A percentile compares a stretch with the other conserved stretches of the same genome.
Conservation (phyloP, 1,140 invertebrate genomes). For the Drosophila lini region DNA sequence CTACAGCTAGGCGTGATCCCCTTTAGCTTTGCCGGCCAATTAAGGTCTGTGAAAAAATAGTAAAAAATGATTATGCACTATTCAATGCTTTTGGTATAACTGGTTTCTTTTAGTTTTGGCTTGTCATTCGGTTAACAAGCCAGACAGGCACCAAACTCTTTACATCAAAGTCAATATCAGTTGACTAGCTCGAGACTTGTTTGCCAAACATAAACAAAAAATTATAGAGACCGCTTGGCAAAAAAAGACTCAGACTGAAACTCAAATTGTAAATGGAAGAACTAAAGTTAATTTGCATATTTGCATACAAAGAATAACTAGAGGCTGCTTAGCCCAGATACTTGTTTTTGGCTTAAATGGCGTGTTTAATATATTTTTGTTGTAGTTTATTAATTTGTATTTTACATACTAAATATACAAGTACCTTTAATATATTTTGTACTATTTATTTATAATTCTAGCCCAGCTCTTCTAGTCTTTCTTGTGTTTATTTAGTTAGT, state of each 20-base stretch:
- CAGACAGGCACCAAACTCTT: conserved; percentile 29
- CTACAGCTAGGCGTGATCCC: conserved; percentile 17
- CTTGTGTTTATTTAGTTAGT: conserved; percentile 33
- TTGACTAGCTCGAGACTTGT: conserved; percentile 41
- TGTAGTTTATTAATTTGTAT: too few species aligned
- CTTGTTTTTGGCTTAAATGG: not conserved
- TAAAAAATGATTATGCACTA: conserved; percentile 36
- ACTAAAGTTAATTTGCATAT: conserved; percentile 30
- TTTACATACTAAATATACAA: not conserved
- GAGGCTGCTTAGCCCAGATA: conserved; percentile 23
- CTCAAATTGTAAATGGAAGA: conserved; percentile 18
- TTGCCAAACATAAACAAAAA: conserved; percentile 46
- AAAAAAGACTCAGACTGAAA: not conserved
- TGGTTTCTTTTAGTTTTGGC: conserved; percentile 41
- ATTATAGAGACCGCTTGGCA: not conserved
- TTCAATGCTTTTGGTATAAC: conserved; percentile 24
- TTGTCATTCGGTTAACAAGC: conserved; percentile 14
- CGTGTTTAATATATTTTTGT: too few species aligned
- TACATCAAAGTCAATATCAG: conserved; percentile 69
- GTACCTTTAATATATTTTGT: not conserved
- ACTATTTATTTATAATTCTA: not conserved
- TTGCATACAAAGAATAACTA: conserved; percentile 9
- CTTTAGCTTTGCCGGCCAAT: conserved; percentile 38
- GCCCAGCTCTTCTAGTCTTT: not conserved
- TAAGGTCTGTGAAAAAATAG: conserved; percentile 26